Conservation (phyloP, 1,140 invertebrate species). For the Pogonomyrmex barbatus region DNA sequence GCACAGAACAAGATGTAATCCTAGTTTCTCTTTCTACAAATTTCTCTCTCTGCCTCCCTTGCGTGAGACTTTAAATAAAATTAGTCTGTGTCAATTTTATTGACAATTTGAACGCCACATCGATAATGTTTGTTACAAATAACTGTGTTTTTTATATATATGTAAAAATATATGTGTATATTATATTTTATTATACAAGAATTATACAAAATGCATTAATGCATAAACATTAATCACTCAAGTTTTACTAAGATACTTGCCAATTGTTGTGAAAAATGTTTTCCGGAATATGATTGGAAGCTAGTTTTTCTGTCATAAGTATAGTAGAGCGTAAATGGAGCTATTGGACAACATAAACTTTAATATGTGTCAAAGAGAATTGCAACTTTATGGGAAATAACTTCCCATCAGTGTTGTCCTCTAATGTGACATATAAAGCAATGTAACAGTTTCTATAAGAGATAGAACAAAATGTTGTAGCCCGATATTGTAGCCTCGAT, state of each 20-base stretch:
- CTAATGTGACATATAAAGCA: slow-evolving; percentile 46
- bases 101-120: background rate
- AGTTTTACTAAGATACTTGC: background rate
- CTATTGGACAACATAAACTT: slow-evolving; percentile 37
- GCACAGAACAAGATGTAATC: slow-evolving; percentile 39
- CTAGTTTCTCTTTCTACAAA: slow-evolving; percentile 22
- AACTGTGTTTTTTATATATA: background rate
- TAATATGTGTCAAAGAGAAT: slow-evolving; percentile 59
- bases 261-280: background rate
- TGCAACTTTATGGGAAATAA: slow-evolving; percentile 56
- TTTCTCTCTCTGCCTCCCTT: slow-evolving; percentile 27
- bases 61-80: slow-evolving; percentile 25
- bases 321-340: slow-evolving; percentile 16
- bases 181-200: background rate
- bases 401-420: slow-evolving; percentile 36
- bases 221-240: background rate
- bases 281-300: slow-evolving; percentile 11
- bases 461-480: background rate
- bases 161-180: background rate
- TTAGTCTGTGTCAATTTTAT: background rate
- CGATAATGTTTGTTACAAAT: background rate
- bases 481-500: too few relatives aligned
- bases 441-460: slow-evolving; percentile 26
- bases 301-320: slow-evolving; percentile 8
- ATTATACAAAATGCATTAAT: too few relatives aligned